Evolutionary conservation across 2,888 invertebrate species (phyloP).

Genomic region (Baccha elongata): DNA sequence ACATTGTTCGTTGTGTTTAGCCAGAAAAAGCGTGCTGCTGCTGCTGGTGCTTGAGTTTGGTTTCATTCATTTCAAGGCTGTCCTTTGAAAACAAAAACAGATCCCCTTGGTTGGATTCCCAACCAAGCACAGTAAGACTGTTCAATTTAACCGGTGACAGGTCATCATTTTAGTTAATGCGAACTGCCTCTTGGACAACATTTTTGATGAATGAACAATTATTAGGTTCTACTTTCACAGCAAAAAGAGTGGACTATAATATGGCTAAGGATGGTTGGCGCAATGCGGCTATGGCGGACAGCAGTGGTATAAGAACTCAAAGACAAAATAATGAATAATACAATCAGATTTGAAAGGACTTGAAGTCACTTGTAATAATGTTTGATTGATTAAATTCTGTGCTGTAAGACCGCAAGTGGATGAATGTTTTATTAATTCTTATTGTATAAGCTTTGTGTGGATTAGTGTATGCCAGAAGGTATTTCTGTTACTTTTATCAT

Average conservation of each 20-base stretch:
- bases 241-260: too few species aligned
- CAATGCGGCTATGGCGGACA: too few species aligned
- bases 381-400: constrained; percentile 52
- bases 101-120: too few species aligned
- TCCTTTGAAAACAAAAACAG: constrained; percentile 1
- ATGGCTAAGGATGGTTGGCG: too few species aligned
- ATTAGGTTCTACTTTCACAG: constrained; percentile 4
- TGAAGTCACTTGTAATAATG: constrained; percentile 13
- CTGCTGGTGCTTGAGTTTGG: background rate
- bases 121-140: constrained; percentile 16
- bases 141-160: constrained; percentile 52
- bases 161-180: constrained; percentile 53
- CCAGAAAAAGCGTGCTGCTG: background rate
- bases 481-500: background rate
- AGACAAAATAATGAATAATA: constrained; percentile 23
- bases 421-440: background rate
- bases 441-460: background rate
- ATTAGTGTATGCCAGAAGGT: background rate
- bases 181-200: constrained; percentile 18
- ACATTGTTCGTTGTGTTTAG: constrained; percentile 29
- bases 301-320: background rate
- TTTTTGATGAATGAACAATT: constrained; percentile 47
- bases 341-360: constrained; percentile 20
- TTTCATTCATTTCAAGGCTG: background rate
- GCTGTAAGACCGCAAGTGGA: background rate